Evolutionary conservation across 2,888 invertebrate species (phyloP).

Genomic region (Malachius bipustulatus): DNA sequence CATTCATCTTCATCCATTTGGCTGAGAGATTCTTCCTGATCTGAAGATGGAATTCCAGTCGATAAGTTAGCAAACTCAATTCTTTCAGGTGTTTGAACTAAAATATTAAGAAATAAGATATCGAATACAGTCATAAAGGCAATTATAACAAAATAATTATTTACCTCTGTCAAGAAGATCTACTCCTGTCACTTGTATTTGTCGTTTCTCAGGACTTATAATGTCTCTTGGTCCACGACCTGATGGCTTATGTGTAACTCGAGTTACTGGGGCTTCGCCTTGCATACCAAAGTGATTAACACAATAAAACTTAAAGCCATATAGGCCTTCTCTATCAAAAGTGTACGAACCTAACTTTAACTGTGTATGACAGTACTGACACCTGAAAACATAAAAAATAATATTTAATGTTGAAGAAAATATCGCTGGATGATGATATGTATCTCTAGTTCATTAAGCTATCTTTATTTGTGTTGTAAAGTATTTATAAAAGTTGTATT

Average conservation of each 20-base stretch:
- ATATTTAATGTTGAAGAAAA: neutral
- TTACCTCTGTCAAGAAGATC: slow-evolving; percentile 40
- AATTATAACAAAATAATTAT: slow-evolving; percentile 6
- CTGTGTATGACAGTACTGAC: slow-evolving; percentile 81
- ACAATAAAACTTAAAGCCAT: slow-evolving; percentile 63
- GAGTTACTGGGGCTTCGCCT: slow-evolving; percentile 35
- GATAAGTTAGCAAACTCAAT: slow-evolving; percentile 69
- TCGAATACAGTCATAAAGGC: slow-evolving; percentile 7
- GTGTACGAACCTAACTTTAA: slow-evolving; percentile 70
- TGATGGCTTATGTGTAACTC: slow-evolving; percentile 27
- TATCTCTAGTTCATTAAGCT: too few species aligned
- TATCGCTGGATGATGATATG: too few species aligned
- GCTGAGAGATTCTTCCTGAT: slow-evolving; percentile 51
- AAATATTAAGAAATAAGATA: too few species aligned
- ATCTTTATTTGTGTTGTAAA: too few species aligned
- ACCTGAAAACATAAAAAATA: slow-evolving; percentile 40
- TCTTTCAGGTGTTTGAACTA: slow-evolving; percentile 61
- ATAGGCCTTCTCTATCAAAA: slow-evolving; percentile 56
- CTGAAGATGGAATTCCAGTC: slow-evolving; percentile 42
- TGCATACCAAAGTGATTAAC: slow-evolving; percentile 58
- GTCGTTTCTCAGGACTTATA: slow-evolving; percentile 41
- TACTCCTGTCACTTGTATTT: slow-evolving; percentile 37
- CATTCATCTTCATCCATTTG: slow-evolving; percentile 94
- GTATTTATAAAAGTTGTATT: too few species aligned
- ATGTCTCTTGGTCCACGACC: slow-evolving; percentile 21